Base-by-base conservation (phyloP, 2,888 invertebrate genomes). In the Invenusta paracnida region DNA sequence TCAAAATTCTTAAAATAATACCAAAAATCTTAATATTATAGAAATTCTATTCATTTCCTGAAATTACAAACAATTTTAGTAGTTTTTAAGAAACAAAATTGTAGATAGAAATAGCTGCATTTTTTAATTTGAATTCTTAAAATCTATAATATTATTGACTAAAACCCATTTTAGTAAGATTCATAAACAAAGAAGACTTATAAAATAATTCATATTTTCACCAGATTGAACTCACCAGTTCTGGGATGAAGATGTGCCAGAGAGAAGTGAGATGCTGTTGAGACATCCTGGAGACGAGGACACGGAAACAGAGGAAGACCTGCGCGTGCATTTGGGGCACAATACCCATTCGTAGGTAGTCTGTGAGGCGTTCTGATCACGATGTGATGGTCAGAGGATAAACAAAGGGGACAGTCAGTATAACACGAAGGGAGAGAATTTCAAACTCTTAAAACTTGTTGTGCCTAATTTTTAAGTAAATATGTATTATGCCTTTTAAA, bases 201-300 rank as follows among this genome's bases (percentile, higher is more conserved):
- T 13, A 82, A 28, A 82, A 29, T 13, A 11, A 1, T 1, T 30
- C 25, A 82, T 28, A n/a, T 0, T n/a, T n/a, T n/a, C n/a, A n/a
- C n/a, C n/a, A n/a, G n/a, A n/a, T n/a, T n/a, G n/a, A n/a, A 85
- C 89, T 87, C 87, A 93, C 94, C 93, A 96, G 94, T 93, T 96
- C 96, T 83, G 95, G 95, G 88, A 96, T 95, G 89, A 96, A 95
- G 83, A 95, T 95, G 2, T 96, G 96, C 96, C 96, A 96, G 85
- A 96, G 92, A 0, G 95, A 95, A 17, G 95, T 95, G 5, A 96
- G 94, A 89, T 95, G 95, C 88, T 94, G 94, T 0, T 95, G 94
- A 0, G 95, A 95, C 94, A 96, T 95, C 88, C 96, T 93, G 87
- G 96, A 91, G 73, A 96, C 92, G 82, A 96, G 93, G 0, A 96